Evolutionary conservation across 1,140 invertebrate species (phyloP), one percentile per base, ranked within the genome.

Genomic region (Ostrea denselamellosa): DNA sequence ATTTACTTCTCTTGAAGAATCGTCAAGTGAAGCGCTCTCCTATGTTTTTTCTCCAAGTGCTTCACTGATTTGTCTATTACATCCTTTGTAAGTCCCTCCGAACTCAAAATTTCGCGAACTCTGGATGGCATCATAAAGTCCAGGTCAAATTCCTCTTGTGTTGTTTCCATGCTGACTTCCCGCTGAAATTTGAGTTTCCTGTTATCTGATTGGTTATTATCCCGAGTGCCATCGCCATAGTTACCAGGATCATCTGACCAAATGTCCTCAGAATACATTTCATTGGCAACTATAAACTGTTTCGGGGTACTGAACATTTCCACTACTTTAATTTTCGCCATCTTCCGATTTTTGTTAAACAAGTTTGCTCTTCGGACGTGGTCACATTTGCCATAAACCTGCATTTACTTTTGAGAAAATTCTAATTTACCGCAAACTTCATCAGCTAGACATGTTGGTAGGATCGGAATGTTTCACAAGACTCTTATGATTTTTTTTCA

Each of bases 71-170:
- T 87, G 53, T 87, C 86, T 14, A 87, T 87, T 25, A 87, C 86
- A 9, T 87, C 53, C 4, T 65, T 87, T 0, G 86, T 22, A 10
- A 87, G 28, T 22, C 86, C 86, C 71, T 87, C 86, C 1, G 81
- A 83, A 8, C 86, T 53, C 22, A 87, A 25, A 44, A 87, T 83
- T 87, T 87, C 86, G 4, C 86, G 86, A 19, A 87, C 86, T 34
- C 86, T 58, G 14, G 86, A 87, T 10, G 86, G 86, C 86, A 87
- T 87, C 86, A 87, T 87, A 28, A 87, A 87, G 44, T 87, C 86
- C 14, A 83, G 53, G 51, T 87, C 86, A 53, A 65, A 53, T 8
- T 87, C 53, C 53, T 87, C 86, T 7, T 34, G 25, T n/a, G 25
- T n/a, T 65, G 77, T 19, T 8, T 86, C 85, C 28, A 56, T 85